These are phyloP conservation scores for Calyptomena viridis DNA, from an alignment of 2,113 vertebrate genomes.

Conservation along the genomic window DNA sequence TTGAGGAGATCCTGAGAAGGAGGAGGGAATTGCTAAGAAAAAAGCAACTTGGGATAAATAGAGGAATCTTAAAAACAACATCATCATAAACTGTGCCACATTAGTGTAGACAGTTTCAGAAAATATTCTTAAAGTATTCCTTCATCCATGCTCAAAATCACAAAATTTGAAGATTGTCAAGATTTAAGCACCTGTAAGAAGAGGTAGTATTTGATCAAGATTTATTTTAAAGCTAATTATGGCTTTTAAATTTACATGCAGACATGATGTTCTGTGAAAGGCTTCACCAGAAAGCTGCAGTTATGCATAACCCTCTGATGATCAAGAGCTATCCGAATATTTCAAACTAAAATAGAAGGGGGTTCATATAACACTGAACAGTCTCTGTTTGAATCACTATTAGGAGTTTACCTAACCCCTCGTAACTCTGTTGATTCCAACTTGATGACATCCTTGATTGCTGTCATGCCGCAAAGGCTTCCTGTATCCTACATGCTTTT, in stretches of 20 bases:
- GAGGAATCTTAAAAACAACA: neutral
- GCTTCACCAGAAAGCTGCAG: neutral
- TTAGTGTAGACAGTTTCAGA: neutral
- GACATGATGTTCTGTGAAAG: neutral
- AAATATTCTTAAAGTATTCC: neutral
- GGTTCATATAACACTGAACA: neutral
- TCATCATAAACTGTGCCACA: neutral
- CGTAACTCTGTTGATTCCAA: neutral
- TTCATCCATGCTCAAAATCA: neutral
- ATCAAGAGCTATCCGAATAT: neutral
- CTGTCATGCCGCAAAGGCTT: neutral
- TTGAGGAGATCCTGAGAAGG: neutral
- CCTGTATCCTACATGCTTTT: neutral
- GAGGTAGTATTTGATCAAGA: neutral
- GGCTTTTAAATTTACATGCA: neutral
- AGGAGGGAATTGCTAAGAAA: neutral
- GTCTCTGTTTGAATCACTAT: neutral
- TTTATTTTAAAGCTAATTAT: neutral
- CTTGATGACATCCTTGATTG: neutral
- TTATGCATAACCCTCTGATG: neutral
- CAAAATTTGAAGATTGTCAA: neutral
- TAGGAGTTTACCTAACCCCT: neutral
- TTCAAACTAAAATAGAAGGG: neutral
- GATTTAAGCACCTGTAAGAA: neutral
- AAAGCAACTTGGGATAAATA: neutral